Evolutionary conservation across 2,113 vertebrate species (phyloP), one percentile per base, ranked within the genome.

Genomic region (Donacobius atricapilla): DNA sequence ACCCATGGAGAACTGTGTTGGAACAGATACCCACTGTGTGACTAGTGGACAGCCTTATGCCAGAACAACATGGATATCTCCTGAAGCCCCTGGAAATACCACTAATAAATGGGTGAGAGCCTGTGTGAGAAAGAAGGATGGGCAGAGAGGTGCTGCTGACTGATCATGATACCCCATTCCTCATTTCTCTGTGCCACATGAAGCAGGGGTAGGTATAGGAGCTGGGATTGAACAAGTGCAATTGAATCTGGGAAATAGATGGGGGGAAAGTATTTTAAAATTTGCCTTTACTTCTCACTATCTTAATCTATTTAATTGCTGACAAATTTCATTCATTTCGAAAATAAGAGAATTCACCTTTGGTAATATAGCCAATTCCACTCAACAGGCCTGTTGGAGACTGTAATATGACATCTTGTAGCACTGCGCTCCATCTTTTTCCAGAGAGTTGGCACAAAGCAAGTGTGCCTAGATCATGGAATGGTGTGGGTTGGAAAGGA

Each of bases 91-190:
- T 69, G 15, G 9, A 56, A 35, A 91, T 8, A 5, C 1, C 15
- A 20, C 7, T 87, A 47, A 25, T 11, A 48, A 89, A 10, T 0
- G 10, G 4, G 7, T 5, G 4, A 69, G 83, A 40, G 6, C n/a
- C n/a, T n/a, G 5, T 17, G 6, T 37, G 28, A 69, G 24, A 20
- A 72, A 12, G 13, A 60, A 37, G 23, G 9, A 68, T 10, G 3
- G 3, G 15, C 9, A 40, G 9, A 77, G 15, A 64, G 11, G 7
- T 58, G 24, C 14, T 73, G 24, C 22, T 10, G 11, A 54, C 20
- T 39, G 39, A 28, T 18, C 3, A 2, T 1, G 1, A 11, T 4
- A 2, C 5, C 9, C 5, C 4, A 27, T 57, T 64, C 30, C 14
- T 6, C 3, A 24, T 58, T 6, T 69, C 16, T 8, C 11, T 48